These are phyloP conservation scores for Phoxinus dragarum DNA, from an alignment of 2,797 vertebrate genomes.

Conservation along the genomic window DNA sequence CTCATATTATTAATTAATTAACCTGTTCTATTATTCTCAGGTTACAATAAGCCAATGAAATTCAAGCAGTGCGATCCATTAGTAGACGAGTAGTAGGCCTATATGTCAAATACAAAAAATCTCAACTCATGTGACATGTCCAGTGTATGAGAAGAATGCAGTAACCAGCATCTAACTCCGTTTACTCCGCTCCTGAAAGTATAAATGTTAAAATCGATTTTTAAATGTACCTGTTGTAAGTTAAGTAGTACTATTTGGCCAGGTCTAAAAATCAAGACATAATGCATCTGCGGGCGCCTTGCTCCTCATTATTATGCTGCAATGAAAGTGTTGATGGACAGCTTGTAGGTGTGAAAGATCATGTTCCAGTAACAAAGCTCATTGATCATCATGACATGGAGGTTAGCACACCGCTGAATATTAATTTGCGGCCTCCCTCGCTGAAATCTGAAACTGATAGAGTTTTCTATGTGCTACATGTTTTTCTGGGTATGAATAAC, in stretches of 20 bases:
- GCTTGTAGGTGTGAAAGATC: conserved; percentile 54
- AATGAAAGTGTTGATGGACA: conserved; percentile 46
- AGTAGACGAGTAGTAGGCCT: neutral
- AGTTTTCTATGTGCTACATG: neutral
- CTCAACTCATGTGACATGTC: neutral
- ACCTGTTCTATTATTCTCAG: neutral
- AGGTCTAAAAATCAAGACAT: conserved; percentile 8
- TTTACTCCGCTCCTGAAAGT: neutral
- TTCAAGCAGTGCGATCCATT: neutral
- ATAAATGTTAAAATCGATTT: neutral
- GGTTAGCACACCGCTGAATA: conserved; percentile 30
- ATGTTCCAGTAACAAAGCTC: conserved; percentile 50
- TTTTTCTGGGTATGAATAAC: neutral
- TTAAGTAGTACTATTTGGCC: conserved; percentile 10
- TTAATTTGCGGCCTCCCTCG: conserved; percentile 17
- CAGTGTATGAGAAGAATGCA: neutral
- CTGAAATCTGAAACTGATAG: conserved; percentile 5
- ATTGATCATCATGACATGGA: conserved; percentile 52
- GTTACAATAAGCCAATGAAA: neutral
- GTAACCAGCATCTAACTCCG: neutral
- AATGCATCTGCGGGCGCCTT: neutral
- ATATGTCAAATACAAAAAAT: neutral
- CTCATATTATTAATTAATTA: neutral
- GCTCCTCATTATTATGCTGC: conserved; percentile 44
- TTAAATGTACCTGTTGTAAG: neutral